A percentile compares a stretch with the other conserved stretches of the same genome.
Evolutionary conservation across 2,113 vertebrate genomes (phyloP).

Genomic region (Trinectes maculatus): DNA sequence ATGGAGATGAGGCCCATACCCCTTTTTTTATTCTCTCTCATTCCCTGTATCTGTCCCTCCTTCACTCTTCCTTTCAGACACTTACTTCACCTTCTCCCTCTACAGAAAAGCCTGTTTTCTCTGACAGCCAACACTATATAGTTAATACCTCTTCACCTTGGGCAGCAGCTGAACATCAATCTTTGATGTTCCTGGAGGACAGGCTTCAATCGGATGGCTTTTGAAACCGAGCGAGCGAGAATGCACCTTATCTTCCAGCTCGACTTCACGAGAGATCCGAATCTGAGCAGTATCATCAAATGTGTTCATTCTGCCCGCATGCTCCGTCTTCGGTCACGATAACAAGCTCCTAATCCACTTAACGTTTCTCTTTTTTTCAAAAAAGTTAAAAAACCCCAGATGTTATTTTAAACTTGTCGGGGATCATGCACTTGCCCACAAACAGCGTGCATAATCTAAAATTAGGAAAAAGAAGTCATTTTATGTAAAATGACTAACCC

Average conservation of each 20-base stretch:
- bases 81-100: conserved; percentile 16
- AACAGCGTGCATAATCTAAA: conserved; percentile 54
- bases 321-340: conserved; percentile 38
- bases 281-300: conserved; percentile 40
- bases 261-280: conserved; percentile 27
- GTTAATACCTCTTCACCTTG: conserved; percentile 56
- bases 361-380: conserved; percentile 9
- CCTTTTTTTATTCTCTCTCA: conserved; percentile 10
- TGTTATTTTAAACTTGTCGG: conserved; percentile 44
- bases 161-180: conserved; percentile 56
- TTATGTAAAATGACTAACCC: conserved; percentile 43
- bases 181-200: conserved; percentile 55
- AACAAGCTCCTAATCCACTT: conserved; percentile 67
- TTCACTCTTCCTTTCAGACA: conserved; percentile 14
- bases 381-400: conserved; percentile 17
- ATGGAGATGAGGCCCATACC: conserved; percentile 28
- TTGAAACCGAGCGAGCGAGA: conserved; percentile 22
- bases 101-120: conserved; percentile 19
- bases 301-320: conserved; percentile 47
- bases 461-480: conserved; percentile 17
- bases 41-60: conserved; percentile 4
- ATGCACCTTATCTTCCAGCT: conserved; percentile 26
- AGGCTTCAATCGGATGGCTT: conserved; percentile 26
- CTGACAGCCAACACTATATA: conserved; percentile 36
- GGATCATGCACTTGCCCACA: conserved; percentile 43